A percentile compares a stretch with the other conserved stretches of the same genome.
These are phyloP conservation scores for Orthosia gracilis DNA, from an alignment of 2,888 invertebrate species.

Conservation along the genomic window DNA sequence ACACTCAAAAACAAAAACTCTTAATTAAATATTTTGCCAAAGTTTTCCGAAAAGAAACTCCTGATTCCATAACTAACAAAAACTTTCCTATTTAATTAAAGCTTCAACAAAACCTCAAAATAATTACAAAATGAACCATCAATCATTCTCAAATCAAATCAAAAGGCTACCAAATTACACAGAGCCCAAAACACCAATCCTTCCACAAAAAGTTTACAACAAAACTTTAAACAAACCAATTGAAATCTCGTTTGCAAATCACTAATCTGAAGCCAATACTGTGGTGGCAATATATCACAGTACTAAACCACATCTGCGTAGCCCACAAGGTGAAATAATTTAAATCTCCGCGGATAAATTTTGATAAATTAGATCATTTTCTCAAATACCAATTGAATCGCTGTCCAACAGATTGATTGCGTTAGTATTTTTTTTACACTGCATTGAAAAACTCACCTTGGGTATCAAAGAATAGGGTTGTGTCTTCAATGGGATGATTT, in stretches of 20 bases:
- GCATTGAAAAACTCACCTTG: slow-evolving; percentile 60
- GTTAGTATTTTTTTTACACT: slow-evolving; percentile 43
- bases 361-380: slow-evolving; percentile 79
- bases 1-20: no score
- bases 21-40: no score
- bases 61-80: background rate
- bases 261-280: slow-evolving; percentile 46
- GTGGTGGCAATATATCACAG: slow-evolving; percentile 63
- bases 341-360: slow-evolving; percentile 71
- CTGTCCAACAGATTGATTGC: slow-evolving; percentile 74
- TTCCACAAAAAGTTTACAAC: slow-evolving; percentile 16
- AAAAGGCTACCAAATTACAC: background rate
- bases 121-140: background rate
- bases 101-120: background rate
- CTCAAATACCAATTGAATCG: slow-evolving; percentile 73
- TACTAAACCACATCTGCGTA: slow-evolving; percentile 68
- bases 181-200: slow-evolving; percentile 5
- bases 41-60: no score
- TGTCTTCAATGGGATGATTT: background rate
- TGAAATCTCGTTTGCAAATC: slow-evolving; percentile 51
- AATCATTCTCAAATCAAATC: slow-evolving; percentile 8
- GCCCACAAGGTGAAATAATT: slow-evolving; percentile 64
- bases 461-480: slow-evolving; percentile 5
- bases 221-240: slow-evolving; percentile 33
- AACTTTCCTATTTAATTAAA: background rate